Evolutionary conservation across 2,888 invertebrate genomes (phyloP), one percentile per base, ranked within the genome.

Genomic region (Ophonus ardosiacus): DNA sequence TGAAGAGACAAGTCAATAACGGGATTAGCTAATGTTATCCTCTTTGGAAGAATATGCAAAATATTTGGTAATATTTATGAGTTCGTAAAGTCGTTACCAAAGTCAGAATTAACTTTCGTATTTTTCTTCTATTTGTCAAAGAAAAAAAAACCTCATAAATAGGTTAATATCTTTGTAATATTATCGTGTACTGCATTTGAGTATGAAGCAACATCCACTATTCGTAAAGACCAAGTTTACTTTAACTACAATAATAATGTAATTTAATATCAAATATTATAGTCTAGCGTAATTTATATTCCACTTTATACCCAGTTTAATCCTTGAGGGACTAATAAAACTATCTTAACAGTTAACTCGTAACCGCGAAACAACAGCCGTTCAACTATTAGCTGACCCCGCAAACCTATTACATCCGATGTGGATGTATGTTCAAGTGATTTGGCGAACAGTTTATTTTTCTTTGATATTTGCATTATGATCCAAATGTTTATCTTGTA

Each of bases 291-390:
- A 84, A 84, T 84, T 84, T 84, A 84, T 84, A 84, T 84, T 51
- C 63, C 43, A 40, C 78, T 65, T 84, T 78, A 84, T 84, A 61
- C 65, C 61, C 51, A 63, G 84, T 84, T 79, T 85, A 85, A 71
- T 65, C 61, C 85, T 71, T 31, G 7, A 71, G 85, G 71, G 85
- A 80, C 71, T 57, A 80, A 85, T 85, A 80, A 85, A 85, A 85
- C 85, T 85, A 85, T 85, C 80, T 80, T 85, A 84, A 78, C 78
- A 78, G 84, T 84, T 84, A 76, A 79, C 79, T 80, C 38, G 80
- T 59, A 80, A 71, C 85, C 85, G 18, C 85, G 71, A 71, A 80
- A 85, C 85, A 85, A 80, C 85, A 80, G 38, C 59, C 80, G 85
- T 79, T 85, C 80, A 71, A 80, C 80, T 80, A 85, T 85, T 85